Conservation (phyloP, 2,888 invertebrate species). For the Salticus scenicus region DNA sequence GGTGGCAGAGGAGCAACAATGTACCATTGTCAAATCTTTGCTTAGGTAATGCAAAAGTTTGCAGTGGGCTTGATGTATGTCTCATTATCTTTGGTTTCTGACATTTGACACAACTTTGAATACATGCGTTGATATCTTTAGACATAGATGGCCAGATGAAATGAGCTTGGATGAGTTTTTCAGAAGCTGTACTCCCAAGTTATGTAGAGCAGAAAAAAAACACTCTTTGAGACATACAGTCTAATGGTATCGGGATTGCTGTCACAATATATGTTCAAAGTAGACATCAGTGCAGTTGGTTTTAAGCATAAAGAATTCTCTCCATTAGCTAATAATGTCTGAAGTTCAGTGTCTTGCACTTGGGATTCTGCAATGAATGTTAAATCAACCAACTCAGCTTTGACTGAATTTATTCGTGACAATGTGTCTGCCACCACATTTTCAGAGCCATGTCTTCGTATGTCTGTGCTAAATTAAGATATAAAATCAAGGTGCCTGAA, state of each 20-base stretch:
- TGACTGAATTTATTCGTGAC: too few species aligned
- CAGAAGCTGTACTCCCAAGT: not conserved
- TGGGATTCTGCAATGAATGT: not conserved
- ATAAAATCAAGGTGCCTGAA: too few species aligned
- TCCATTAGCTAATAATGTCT: too few species aligned
- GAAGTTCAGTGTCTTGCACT: not conserved
- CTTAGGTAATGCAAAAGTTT: not conserved
- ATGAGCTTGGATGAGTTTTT: not conserved
- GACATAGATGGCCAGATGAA: not conserved
- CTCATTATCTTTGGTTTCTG: slow-evolving; percentile 10
- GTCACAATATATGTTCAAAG: not conserved
- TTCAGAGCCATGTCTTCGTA: too few species aligned
- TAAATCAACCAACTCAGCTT: too few species aligned
- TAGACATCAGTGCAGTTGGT: too few species aligned
- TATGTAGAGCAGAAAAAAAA: slow-evolving; percentile 6
- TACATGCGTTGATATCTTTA: not conserved
- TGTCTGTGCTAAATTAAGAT: too few species aligned
- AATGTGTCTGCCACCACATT: too few species aligned
- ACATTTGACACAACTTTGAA: not conserved
- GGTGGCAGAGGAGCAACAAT: slow-evolving; percentile 22
- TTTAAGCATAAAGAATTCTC: too few species aligned
- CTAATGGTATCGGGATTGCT: not conserved
- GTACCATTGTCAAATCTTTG: not conserved
- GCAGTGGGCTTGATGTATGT: not conserved
- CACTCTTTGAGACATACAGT: not conserved